These are phyloP conservation scores for Myioborus miniatus DNA, from an alignment of 2,797 vertebrate species.

Conservation along the genomic window DNA sequence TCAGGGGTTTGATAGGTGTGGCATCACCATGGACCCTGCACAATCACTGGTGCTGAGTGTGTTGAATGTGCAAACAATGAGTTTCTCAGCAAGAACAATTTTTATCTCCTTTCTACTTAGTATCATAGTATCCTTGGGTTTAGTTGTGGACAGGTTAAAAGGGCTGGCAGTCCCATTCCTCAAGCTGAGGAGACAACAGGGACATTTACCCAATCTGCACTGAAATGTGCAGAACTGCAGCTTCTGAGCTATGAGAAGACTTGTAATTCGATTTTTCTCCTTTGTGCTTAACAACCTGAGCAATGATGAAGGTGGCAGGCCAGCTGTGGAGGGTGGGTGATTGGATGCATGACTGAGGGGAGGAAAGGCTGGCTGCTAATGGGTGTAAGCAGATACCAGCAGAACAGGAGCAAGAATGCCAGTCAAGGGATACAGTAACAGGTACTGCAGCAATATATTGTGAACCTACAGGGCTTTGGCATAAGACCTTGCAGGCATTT, in stretches of 20 bases:
- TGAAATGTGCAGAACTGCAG: neutral
- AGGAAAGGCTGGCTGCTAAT: neutral
- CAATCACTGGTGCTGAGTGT: rapidly evolving
- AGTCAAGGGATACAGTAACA: neutral
- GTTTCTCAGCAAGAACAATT: neutral
- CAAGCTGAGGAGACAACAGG: neutral
- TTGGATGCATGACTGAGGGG: neutral
- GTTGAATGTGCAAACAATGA: neutral
- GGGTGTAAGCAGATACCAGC: neutral
- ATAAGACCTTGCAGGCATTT: neutral
- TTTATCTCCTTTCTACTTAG: neutral
- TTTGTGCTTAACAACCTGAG: neutral
- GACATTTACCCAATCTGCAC: neutral
- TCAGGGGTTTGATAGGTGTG: neutral
- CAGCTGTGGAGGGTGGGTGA: neutral
- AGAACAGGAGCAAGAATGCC: neutral
- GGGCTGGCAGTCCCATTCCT: neutral
- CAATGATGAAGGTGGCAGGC: neutral
- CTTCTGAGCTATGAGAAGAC: neutral
- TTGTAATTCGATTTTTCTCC: neutral
- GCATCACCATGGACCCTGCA: rapidly evolving
- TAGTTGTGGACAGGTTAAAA: neutral
- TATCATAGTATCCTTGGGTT: neutral
- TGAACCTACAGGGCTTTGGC: neutral
- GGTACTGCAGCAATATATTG: neutral